These are phyloP conservation scores for Periplaneta americana DNA, from an alignment of 1,140 invertebrate genomes.

Conservation along the genomic window DNA sequence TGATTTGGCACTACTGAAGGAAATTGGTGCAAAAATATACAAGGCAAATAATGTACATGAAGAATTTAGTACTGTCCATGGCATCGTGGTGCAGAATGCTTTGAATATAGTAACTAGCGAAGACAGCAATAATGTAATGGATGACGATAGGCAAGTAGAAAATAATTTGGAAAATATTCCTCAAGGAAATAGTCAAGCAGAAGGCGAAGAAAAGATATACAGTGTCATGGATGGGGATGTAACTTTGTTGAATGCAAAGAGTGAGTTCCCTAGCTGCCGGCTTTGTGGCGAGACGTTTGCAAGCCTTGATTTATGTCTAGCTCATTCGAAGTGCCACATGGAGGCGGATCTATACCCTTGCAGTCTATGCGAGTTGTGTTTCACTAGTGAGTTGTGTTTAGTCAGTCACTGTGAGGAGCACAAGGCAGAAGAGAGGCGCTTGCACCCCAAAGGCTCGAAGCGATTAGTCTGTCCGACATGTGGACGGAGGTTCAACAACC, in stretches of 20 bases:
- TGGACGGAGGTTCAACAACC: not conserved
- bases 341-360: constrained; percentile 14
- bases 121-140: not conserved
- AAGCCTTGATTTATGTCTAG: constrained; percentile 1
- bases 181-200: not conserved
- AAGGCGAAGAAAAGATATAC: not conserved
- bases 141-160: not conserved
- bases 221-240: not conserved
- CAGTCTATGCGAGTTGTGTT: constrained; percentile 13
- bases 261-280: not conserved
- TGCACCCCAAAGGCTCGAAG: not conserved
- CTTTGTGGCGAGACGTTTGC: constrained; percentile 14
- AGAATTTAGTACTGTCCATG: not conserved
- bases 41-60: not conserved
- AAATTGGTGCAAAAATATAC: not conserved
- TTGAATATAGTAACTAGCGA: not conserved
- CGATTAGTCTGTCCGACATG: not conserved
- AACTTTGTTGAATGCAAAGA: not conserved
- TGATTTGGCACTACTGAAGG: not conserved
- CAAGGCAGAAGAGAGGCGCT: not conserved
- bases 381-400: not conserved
- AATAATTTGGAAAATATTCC: not conserved
- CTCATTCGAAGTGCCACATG: constrained; percentile 6
- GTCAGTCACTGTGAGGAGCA: constrained; percentile 10
- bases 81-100: not conserved